Percentiles rank a stretch among this genome's conserved stretches.
Conservation (phyloP, 2,797 vertebrate genomes). For the Staurois parvus region DNA sequence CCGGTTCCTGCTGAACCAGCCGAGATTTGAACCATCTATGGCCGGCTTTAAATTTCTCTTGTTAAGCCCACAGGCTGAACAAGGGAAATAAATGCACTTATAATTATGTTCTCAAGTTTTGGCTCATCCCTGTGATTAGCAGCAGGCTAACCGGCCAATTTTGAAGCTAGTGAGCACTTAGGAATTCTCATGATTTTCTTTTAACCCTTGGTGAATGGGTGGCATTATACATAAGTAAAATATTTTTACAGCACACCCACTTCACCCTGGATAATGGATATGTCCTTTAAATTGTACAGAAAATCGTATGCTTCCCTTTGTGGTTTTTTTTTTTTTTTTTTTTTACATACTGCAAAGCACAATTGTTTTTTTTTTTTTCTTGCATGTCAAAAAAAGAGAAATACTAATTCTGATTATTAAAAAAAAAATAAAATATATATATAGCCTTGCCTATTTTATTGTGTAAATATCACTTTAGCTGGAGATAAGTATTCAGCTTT, state of each 20-base stretch:
- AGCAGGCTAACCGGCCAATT: too few species aligned
- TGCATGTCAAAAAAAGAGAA: not conserved
- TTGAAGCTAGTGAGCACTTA: not conserved
- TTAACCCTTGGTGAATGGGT: too few species aligned
- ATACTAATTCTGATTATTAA: not conserved
- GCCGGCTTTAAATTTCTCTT: too few species aligned
- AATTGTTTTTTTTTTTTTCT: not conserved
- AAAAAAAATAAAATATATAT: not conserved
- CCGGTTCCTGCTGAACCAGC: too few species aligned
- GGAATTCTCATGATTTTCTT: not conserved
- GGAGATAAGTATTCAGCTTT: not conserved
- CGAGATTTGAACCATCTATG: too few species aligned
- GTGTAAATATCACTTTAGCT: constrained; percentile 7
- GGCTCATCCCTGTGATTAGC: too few species aligned
- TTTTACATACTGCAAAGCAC: not conserved
- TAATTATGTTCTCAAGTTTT: too few species aligned
- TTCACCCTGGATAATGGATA: not conserved
- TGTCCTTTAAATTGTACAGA: not conserved
- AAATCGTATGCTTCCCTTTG: not conserved
- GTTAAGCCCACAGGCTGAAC: too few species aligned
- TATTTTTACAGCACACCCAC: too few species aligned
- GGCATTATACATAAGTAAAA: too few species aligned
- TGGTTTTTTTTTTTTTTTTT: not conserved
- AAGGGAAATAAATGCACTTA: too few species aligned
- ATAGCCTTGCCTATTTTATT: not conserved